A percentile compares a stretch with the other conserved stretches of the same genome.
phyloP scores from a whole-genome alignment of 64 coral and sea anemone genomes.

The Dendrophyllia cribrosa region DNA sequence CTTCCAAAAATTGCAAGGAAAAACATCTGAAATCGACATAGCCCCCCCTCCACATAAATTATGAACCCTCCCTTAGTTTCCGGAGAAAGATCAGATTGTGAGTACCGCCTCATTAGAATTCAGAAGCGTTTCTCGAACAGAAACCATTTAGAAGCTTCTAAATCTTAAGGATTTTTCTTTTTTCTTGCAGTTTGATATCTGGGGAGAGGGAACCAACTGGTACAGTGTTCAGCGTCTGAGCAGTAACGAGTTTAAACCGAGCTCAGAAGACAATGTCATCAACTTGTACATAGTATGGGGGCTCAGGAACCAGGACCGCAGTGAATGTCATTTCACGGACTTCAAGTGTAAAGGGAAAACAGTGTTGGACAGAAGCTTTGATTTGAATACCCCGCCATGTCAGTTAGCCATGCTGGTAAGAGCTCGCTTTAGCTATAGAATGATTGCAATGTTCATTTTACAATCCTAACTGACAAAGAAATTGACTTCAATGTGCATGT shows the following conservation, averaged over 20 bases:
- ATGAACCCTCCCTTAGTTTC: too few species aligned
- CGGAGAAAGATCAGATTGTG: too few species aligned
- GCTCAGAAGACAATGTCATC: conserved; percentile 74
- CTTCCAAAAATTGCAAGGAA: too few species aligned
- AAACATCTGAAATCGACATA: too few species aligned
- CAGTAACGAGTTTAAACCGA: conserved; percentile 67
- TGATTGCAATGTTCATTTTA: too few species aligned
- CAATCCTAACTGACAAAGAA: too few species aligned
- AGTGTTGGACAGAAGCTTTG: conserved; percentile 75
- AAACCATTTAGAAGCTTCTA: too few species aligned
- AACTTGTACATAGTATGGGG: conserved; percentile 84
- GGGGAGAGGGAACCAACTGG: conserved; percentile 81
- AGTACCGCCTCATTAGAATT: too few species aligned
- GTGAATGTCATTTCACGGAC: conserved; percentile 81
- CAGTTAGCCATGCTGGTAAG: conserved; percentile 84
- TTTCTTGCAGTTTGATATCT: conserved; percentile 65
- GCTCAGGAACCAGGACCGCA: conserved; percentile 67
- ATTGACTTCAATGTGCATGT: too few species aligned
- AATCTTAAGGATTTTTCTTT: not conserved
- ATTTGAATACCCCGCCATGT: conserved; percentile 81
- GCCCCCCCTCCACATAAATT: too few species aligned
- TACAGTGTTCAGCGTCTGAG: conserved; percentile 65
- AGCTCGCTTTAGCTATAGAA: not conserved
- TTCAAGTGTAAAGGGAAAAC: conserved; percentile 76
- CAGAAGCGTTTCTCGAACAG: too few species aligned